These are phyloP conservation scores for Syngnathoides biaculeatus DNA, from an alignment of 2,113 vertebrate genomes.

Conservation along the genomic window DNA sequence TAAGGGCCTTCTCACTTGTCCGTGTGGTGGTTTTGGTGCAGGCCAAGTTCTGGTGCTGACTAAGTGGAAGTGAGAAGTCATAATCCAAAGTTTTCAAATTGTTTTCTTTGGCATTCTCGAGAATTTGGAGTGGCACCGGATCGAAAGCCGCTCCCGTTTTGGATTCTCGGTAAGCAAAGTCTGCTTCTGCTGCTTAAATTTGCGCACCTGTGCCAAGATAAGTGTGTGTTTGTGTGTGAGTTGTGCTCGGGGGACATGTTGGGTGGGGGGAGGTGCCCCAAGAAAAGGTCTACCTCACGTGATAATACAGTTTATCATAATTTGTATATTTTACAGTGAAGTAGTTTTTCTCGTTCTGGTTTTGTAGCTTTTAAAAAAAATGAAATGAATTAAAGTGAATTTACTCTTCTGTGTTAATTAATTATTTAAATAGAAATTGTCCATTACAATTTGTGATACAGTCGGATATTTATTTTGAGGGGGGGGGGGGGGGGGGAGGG, in stretches of 20 bases:
- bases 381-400: too few species aligned
- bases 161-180: slow-evolving; percentile 52
- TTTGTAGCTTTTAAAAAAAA: too few species aligned
- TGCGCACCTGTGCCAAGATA: neutral
- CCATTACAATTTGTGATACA: too few species aligned
- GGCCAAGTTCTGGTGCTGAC: slow-evolving; percentile 56
- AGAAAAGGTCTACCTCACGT: neutral
- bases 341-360: too few species aligned
- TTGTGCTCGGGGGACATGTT: neutral
- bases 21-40: slow-evolving; percentile 54
- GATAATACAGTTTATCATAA: neutral
- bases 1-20: slow-evolving; percentile 69
- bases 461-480: too few species aligned
- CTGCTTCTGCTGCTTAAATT: slow-evolving; percentile 1
- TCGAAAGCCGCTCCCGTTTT: slow-evolving; percentile 5
- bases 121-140: neutral
- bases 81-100: slow-evolving; percentile 1
- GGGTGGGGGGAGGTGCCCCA: neutral
- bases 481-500: too few species aligned
- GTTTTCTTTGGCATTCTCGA: neutral
- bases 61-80: slow-evolving; percentile 29
- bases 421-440: too few species aligned
- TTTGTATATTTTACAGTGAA: too few species aligned
- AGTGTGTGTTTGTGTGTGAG: neutral
- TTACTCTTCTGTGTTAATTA: too few species aligned